A percentile compares a stretch with the other conserved stretches of the same genome.
Evolutionary conservation across 2,888 invertebrate species (phyloP).

Genomic region (Aleiodes alternator): DNA sequence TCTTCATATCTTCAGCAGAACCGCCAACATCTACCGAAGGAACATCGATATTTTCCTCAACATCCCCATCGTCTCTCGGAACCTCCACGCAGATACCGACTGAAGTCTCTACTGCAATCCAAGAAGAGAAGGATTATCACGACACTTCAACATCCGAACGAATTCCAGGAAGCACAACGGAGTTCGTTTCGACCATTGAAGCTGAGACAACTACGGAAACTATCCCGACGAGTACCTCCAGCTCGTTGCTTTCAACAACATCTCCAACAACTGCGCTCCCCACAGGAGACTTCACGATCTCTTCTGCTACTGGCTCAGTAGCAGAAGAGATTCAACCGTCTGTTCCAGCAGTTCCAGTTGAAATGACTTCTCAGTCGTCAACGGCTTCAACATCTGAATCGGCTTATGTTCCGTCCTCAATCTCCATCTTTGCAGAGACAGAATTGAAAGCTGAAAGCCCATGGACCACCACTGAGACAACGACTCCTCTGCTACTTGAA

Average conservation of each 20-base stretch:
- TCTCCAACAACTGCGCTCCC: neutral
- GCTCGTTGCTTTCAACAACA: neutral
- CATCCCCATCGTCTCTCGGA: neutral
- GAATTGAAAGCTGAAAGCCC: neutral
- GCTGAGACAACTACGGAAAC: neutral
- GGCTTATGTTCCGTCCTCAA: neutral
- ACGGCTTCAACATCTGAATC: no score
- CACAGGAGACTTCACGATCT: neutral
- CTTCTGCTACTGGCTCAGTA: no score
- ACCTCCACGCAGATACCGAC: neutral
- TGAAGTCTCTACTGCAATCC: conserved; percentile 34
- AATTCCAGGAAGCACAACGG: neutral
- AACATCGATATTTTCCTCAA: conserved; percentile 44
- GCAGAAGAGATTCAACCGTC: no score
- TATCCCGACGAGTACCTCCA: neutral
- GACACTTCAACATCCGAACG: conserved; percentile 33
- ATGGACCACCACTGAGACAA: neutral
- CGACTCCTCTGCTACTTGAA: neutral
- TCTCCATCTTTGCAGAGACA: neutral
- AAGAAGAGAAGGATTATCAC: conserved; percentile 41
- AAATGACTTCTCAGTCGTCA: neutral
- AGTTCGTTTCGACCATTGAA: neutral
- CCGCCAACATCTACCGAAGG: conserved; percentile 28
- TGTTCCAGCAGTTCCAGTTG: no score
- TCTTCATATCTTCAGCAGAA: conserved; percentile 11